A percentile compares a stretch with the other conserved stretches of the same genome.
These are phyloP conservation scores for Apomyelois bistriatella DNA, from an alignment of 2,888 invertebrate genomes.

Conservation along the genomic window DNA sequence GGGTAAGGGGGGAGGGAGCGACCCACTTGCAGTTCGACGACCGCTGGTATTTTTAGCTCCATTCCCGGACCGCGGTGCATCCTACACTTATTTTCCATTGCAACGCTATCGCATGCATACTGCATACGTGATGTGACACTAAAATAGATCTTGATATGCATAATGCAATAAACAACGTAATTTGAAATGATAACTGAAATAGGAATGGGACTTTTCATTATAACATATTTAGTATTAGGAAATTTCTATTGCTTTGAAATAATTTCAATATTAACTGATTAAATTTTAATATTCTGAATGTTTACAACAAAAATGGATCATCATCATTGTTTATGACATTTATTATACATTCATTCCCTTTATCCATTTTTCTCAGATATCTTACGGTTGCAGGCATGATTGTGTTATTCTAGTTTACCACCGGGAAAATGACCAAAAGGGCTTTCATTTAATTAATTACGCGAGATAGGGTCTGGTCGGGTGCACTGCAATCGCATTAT, in stretches of 20 bases:
- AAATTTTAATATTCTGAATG: not conserved
- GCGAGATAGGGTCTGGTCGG: too few species aligned
- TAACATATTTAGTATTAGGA: not conserved
- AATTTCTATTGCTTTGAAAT: not conserved
- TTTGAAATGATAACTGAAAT: conserved; percentile 5
- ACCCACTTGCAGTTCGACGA: conserved; percentile 67
- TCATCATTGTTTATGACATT: too few species aligned
- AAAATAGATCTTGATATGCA: not conserved
- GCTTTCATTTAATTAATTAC: too few species aligned
- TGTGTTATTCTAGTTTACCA: too few species aligned
- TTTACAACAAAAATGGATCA: too few species aligned
- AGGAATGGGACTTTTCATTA: conserved; percentile 9
- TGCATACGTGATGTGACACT: conserved; percentile 15
- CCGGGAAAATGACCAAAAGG: too few species aligned
- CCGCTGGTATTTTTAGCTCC: conserved; percentile 69
- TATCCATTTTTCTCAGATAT: too few species aligned
- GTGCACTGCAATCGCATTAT: too few species aligned
- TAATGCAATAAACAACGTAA: conserved; percentile 6
- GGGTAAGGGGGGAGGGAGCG: conserved; percentile 39
- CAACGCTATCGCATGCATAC: conserved; percentile 41
- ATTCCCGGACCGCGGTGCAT: conserved; percentile 47
- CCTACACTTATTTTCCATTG: conserved; percentile 54
- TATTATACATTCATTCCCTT: too few species aligned
- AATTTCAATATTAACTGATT: too few species aligned
- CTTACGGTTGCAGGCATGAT: too few species aligned